These are phyloP conservation scores for Charadrius vociferus DNA, from an alignment of 2,113 vertebrate genomes.

Conservation along the genomic window DNA sequence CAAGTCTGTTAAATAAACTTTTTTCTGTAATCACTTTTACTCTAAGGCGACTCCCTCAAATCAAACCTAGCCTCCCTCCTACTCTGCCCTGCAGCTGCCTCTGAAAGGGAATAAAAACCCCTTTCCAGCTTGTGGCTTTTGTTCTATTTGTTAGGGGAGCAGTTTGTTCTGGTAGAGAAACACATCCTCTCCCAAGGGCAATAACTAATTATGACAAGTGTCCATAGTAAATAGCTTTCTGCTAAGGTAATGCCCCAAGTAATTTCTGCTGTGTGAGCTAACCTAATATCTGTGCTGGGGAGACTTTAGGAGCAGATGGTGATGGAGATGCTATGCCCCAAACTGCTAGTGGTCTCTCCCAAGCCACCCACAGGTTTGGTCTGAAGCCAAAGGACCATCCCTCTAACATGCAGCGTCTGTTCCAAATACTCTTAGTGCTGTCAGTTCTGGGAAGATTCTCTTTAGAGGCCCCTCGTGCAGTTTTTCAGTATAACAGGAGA, in stretches of 20 bases:
- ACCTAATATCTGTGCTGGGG: neutral
- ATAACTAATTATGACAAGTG: constrained; percentile 5
- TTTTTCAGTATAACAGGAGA: neutral
- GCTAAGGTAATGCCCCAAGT: neutral
- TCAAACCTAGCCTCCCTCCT: neutral
- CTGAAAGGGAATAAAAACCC: neutral
- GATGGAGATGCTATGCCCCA: neutral
- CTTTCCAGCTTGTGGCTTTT: neutral
- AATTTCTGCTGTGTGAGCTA: neutral
- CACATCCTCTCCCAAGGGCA: neutral
- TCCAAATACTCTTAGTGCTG: neutral
- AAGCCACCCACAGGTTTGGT: neutral
- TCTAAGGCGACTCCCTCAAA: neutral
- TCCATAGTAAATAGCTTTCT: constrained; percentile 53
- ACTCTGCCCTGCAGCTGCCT: neutral
- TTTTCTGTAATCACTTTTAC: neutral
- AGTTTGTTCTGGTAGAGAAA: constrained; percentile 1
- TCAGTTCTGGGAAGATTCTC: neutral
- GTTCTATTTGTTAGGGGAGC: neutral
- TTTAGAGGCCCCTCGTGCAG: neutral
- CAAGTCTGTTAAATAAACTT: neutral
- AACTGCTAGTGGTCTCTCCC: neutral
- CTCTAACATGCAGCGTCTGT: neutral
- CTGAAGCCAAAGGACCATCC: neutral
- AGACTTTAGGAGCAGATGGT: neutral